Evolutionary conservation across 2,888 invertebrate genomes (phyloP), one percentile per base, ranked within the genome.

Genomic region (Neuroscelio doddi): DNA sequence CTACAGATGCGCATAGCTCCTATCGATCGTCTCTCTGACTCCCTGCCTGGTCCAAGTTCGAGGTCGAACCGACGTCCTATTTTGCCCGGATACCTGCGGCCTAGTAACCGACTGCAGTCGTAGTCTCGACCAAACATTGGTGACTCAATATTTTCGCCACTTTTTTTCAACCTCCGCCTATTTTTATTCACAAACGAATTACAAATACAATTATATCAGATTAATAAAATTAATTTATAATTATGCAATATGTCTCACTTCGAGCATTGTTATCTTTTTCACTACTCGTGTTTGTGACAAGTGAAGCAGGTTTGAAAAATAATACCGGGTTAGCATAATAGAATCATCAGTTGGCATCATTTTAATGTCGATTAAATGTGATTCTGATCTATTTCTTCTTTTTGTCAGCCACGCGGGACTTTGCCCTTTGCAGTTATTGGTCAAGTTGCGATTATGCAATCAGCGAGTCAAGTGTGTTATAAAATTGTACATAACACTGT

Each of bases 11-110:
- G 78, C 77, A 78, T 76, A 77, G 78, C 73, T 71, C 68, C 62
- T 76, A 81, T 81, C 78, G 80, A 81, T 77, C 77, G 73, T 69
- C 67, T 57, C 50, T 69, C 59, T 57, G 51, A 36, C 63, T 51
- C 47, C 68, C 68, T 68, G 66, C 68, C 68, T 68, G 66, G 74
- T 78, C 75, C 73, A 80, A 81, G 81, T 81, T 81, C 80, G 80
- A 80, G 80, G 81, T 73, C 77, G 74, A 69, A 69, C 66, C 44
- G 49, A 56, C 52, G 53, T 49, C 26, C 53, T 38, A 55, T 55
- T 62, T 55, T 29, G 55, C 52, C 56, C 47, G 63, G 47, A 52
- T 45, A 55, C 46, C 56, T 27, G 47, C 49, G 55, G 49, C 55
- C 50, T 16, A 55, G 44, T 50, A 50, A 59, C 58, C 50, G 45